These are phyloP conservation scores for Dasypolia templi DNA, from an alignment of 2,888 invertebrate species.

Conservation along the genomic window DNA sequence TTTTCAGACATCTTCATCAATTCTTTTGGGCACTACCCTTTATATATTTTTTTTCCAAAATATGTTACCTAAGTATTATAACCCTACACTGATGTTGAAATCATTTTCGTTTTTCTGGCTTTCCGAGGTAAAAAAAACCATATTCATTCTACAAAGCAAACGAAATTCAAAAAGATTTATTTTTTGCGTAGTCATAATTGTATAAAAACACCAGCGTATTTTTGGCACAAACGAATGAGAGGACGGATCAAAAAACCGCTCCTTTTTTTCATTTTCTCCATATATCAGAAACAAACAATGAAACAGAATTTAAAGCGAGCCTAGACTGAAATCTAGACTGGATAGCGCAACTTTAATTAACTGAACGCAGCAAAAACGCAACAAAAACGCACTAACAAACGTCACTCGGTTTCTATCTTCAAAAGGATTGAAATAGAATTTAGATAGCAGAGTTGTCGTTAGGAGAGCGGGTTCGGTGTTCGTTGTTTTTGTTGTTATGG, in stretches of 20 bases:
- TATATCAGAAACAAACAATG: conserved; percentile 22
- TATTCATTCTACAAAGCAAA: neutral
- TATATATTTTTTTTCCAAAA: neutral
- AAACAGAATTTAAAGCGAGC: conserved; percentile 30
- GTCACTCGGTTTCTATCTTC: conserved; percentile 52
- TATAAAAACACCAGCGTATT: conserved; percentile 7
- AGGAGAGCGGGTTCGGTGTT: conserved; percentile 31
- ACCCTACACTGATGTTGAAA: neutral
- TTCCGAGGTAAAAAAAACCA: neutral
- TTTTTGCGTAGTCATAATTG: conserved; percentile 17
- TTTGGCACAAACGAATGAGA: neutral
- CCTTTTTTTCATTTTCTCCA: conserved; percentile 11
- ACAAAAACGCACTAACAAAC: conserved; percentile 49
- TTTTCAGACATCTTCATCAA: neutral
- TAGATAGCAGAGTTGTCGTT: conserved; percentile 3
- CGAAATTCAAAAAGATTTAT: neutral
- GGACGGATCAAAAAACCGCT: conserved; percentile 5
- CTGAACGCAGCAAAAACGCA: conserved; percentile 42
- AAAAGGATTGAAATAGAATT: conserved; percentile 51
- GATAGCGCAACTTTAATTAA: conserved; percentile 61
- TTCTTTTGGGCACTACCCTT: neutral
- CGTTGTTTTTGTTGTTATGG: neutral
- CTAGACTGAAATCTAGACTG: conserved; percentile 23
- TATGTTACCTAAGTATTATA: neutral
- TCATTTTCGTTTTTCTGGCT: neutral